Percentiles rank a stretch among this genome's conserved stretches.
Evolutionary conservation across 2,113 vertebrate species (phyloP).

Genomic region (Amblyornis subalaris): DNA sequence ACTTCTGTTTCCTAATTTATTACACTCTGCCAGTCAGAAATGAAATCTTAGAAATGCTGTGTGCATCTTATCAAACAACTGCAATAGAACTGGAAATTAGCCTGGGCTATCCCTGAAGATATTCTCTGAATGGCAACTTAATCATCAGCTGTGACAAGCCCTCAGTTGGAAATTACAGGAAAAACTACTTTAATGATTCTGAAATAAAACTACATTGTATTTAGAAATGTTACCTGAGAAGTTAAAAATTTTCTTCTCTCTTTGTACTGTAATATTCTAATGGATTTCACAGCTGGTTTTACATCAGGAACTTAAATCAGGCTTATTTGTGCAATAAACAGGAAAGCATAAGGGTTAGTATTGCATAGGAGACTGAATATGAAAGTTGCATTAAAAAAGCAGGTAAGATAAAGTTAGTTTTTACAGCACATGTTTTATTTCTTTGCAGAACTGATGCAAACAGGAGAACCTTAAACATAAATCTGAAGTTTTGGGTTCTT

Average conservation of each 20-base stretch:
- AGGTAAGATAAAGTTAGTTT: background rate
- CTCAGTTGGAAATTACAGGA: background rate
- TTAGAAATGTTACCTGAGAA: background rate
- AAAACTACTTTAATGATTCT: background rate
- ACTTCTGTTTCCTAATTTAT: conserved; percentile 2
- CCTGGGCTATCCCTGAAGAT: background rate
- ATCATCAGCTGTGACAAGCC: background rate
- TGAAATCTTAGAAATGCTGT: background rate
- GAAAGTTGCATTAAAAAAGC: background rate
- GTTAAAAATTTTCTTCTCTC: background rate
- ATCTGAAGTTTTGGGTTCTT: background rate
- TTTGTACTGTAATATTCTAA: background rate
- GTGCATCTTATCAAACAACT: background rate
- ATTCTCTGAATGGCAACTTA: background rate
- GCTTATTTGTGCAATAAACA: background rate
- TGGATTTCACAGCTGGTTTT: background rate
- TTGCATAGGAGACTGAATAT: background rate
- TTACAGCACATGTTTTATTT: background rate
- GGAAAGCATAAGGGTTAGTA: background rate
- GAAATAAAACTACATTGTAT: background rate
- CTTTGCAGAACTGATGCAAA: background rate
- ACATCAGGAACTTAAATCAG: background rate
- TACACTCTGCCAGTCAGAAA: background rate
- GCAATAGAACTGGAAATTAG: background rate
- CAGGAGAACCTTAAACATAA: background rate